Percentiles rank a stretch among this genome's conserved stretches.
phyloP scores from a whole-genome alignment of 1,140 invertebrate genomes.

The Catajapyx aquilonaris region DNA sequence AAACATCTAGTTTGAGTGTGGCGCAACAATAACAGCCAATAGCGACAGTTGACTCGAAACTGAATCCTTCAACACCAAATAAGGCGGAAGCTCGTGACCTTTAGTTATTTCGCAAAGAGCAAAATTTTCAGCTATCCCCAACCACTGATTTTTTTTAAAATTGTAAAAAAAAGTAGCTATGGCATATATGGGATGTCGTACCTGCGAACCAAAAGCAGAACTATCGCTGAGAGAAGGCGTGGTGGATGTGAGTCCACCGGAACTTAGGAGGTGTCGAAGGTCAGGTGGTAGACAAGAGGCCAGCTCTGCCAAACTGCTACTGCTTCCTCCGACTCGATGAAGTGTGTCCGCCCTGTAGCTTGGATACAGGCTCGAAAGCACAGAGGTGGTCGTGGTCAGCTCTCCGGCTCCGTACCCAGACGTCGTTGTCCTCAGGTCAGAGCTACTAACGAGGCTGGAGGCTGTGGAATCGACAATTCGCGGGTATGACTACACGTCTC shows the following conservation, averaged over 20 bases:
- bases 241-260: constrained; percentile 8
- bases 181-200: too few species aligned
- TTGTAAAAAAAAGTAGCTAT: too few species aligned
- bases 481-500: too few species aligned
- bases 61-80: too few species aligned
- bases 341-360: constrained; percentile 10
- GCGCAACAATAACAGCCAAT: too few species aligned
- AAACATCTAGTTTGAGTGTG: too few species aligned
- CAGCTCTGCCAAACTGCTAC: constrained; percentile 16
- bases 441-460: constrained; percentile 21
- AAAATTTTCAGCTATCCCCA: too few species aligned
- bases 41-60: too few species aligned
- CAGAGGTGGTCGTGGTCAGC: constrained; percentile 13
- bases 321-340: constrained; percentile 9
- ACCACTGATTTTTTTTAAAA: too few species aligned
- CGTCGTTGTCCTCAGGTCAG: constrained; percentile 15
- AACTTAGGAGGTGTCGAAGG: constrained; percentile 21
- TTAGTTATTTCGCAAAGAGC: too few species aligned
- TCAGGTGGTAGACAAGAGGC: constrained; percentile 26
- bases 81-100: too few species aligned
- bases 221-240: constrained; percentile 1
- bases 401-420: constrained; percentile 10
- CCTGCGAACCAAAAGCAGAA: neutral
- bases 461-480: constrained; percentile 13
- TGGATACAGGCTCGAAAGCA: constrained; percentile 12